Conservation (phyloP, 2,113 vertebrate genomes). For the Paracanthobrama guichenoti region DNA sequence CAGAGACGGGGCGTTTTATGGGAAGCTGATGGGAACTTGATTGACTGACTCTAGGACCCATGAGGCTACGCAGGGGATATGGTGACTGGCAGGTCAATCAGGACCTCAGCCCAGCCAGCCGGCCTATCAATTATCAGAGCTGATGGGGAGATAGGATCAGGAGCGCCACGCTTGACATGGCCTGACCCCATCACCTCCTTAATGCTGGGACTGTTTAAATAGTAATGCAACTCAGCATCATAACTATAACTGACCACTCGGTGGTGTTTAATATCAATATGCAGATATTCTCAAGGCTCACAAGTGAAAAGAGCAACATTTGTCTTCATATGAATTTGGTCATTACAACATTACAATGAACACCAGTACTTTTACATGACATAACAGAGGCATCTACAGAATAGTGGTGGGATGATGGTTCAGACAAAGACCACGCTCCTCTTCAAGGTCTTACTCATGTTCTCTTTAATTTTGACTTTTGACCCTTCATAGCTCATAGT, state of each 20-base stretch:
- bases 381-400: slow-evolving; percentile 1
- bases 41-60: slow-evolving; percentile 68
- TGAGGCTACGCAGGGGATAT: slow-evolving; percentile 59
- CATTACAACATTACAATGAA: neutral
- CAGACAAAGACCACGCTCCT: neutral
- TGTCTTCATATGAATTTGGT: neutral
- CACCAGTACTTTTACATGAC: neutral
- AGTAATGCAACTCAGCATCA: slow-evolving; percentile 24
- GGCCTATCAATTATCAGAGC: slow-evolving; percentile 71
- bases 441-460: neutral
- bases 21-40: slow-evolving; percentile 73
- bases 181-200: slow-evolving; percentile 60
- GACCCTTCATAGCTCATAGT: slow-evolving; percentile 72
- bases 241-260: neutral
- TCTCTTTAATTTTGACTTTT: slow-evolving; percentile 7
- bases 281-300: neutral
- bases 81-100: slow-evolving; percentile 78
- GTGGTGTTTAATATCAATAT: neutral
- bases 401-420: slow-evolving; percentile 52
- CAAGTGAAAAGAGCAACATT: neutral
- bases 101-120: slow-evolving; percentile 54
- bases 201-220: slow-evolving; percentile 30
- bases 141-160: slow-evolving; percentile 59
- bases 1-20: slow-evolving; percentile 55
- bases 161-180: slow-evolving; percentile 54